phyloP scores from a whole-genome alignment of 2,113 vertebrate species.

The Anoura caudifer region DNA sequence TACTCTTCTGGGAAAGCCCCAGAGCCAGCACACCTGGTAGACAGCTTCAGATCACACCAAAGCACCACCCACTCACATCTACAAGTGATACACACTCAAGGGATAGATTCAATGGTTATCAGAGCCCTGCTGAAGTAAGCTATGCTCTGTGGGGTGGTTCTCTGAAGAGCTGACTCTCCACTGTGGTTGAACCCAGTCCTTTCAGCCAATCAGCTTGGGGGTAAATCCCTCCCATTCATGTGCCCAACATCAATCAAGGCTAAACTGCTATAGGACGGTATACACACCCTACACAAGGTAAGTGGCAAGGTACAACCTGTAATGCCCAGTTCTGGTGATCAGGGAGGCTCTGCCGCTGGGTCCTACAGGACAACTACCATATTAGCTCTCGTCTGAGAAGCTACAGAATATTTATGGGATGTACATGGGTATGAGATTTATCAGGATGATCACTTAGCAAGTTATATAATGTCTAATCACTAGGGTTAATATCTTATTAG shows the following conservation, averaged over 20 bases:
- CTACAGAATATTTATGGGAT: background rate
- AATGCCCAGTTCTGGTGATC: background rate
- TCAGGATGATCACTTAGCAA: too few relatives aligned
- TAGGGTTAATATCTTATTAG: too few relatives aligned
- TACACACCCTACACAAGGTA: too few relatives aligned
- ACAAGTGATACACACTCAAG: background rate
- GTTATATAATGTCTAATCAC: too few relatives aligned
- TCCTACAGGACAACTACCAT: too few relatives aligned
- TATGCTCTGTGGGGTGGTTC: background rate
- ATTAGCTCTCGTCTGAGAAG: too few relatives aligned
- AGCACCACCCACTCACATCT: background rate
- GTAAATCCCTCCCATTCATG: background rate
- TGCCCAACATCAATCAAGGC: background rate
- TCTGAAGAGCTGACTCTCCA: background rate
- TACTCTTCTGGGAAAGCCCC: background rate
- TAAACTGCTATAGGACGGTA: background rate
- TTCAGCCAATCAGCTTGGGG: background rate
- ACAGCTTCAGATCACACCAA: background rate
- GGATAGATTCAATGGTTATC: background rate
- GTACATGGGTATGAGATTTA: too few relatives aligned
- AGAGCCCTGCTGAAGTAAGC: too few relatives aligned
- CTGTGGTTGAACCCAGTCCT: background rate
- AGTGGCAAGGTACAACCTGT: background rate
- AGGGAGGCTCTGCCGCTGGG: background rate
- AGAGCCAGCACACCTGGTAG: background rate